Conservation (phyloP, 2,888 invertebrate species). For the Antitype chi region DNA sequence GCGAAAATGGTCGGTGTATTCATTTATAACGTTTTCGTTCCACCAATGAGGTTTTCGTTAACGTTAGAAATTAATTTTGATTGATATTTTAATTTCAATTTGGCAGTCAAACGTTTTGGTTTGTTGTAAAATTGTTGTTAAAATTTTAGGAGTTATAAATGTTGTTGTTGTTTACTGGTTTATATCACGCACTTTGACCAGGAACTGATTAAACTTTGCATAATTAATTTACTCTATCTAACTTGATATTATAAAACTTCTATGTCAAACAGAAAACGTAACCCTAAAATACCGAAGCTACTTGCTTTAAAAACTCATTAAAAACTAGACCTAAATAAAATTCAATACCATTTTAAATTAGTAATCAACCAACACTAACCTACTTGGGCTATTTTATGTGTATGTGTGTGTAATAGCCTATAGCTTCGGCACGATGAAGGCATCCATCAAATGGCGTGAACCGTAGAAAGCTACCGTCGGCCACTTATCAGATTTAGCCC, state of each 20-base stretch:
- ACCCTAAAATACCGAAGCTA: neutral
- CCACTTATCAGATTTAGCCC: conserved; percentile 86
- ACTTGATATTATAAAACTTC: neutral
- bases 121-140: conserved; percentile 38
- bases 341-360: conserved; percentile 56
- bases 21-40: conserved; percentile 47
- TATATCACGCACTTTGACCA: conserved; percentile 34
- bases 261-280: neutral
- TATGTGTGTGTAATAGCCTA: conserved; percentile 40
- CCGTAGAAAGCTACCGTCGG: conserved; percentile 79
- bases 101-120: conserved; percentile 13
- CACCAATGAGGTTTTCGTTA: conserved; percentile 18
- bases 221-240: neutral
- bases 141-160: conserved; percentile 32
- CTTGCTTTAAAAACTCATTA: neutral
- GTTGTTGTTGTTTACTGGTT: conserved; percentile 20
- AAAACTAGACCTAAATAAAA: conserved; percentile 9
- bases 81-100: conserved; percentile 48
- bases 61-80: conserved; percentile 43
- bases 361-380: conserved; percentile 47
- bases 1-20: conserved; percentile 45
- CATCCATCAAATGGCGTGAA: conserved; percentile 89
- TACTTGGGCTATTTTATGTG: conserved; percentile 13
- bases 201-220: neutral
- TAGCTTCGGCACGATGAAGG: conserved; percentile 79